Base-by-base conservation (phyloP, 2,888 invertebrate species). In the Antheraea assamensis region DNA sequence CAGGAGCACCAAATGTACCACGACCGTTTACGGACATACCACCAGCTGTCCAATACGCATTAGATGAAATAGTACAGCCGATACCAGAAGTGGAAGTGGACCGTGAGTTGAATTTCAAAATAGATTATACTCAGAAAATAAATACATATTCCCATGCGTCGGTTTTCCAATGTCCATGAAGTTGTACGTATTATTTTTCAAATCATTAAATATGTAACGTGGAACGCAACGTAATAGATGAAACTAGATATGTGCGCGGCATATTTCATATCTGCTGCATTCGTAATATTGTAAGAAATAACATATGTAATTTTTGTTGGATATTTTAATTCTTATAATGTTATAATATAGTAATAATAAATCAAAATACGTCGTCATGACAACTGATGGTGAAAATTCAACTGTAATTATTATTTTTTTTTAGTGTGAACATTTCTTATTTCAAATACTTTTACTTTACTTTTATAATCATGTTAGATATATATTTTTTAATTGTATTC, bases 21-120 rank as follows among this genome's bases (percentile, higher is more conserved):
- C 85, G 87, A 21, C 84, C 86, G 0, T 80, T 78, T 24, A 74
- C 74, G 1, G 76, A 79, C 0, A 87, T 86, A 0, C 91, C 92
- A 0, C 78, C 90, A 3, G 90, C 90, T 0, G 84, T 91, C 3
- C 90, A 92, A 77, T 92, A 92, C 73, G 87, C 88, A 0, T 66
- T 92, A 21, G 93, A 92, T 2, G 92, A 92, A 10, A 80, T 82
- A 76, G 74, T 91, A 2, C 94, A 94, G 79, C 84, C 87, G 0
- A 85, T 93, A 2, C 92, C 92, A 0, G 87, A 88, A 71, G 75
- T 90, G 2, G 94, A 94, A 73, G 80, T 86, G 1, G 94, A 94
- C 76, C 90, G 94, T 94, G 73, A 90, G 92, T 88, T 64, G 64
- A 30, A 68, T 3, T n/a, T 68, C 35, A 30, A 35, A 68, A 35